phyloP scores from a whole-genome alignment of 2,797 vertebrate species.

The Threskiornis aethiopicus region DNA sequence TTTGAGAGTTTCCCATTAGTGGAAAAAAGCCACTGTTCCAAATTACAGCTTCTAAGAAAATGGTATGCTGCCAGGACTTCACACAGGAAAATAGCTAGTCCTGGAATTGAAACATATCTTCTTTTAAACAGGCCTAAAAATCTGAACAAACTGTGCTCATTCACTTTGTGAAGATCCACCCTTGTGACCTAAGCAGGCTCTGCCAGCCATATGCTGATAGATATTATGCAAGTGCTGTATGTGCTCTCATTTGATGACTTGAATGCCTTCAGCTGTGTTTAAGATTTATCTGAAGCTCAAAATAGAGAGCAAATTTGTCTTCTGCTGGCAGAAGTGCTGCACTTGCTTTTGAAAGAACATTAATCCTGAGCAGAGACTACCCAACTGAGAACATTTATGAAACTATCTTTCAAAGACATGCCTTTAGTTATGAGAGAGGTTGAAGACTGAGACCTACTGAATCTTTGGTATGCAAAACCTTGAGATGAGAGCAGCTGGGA shows the following conservation, averaged over 20 bases:
- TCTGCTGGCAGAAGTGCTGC: constrained; percentile 4
- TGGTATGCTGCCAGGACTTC: not conserved
- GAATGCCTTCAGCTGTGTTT: constrained; percentile 33
- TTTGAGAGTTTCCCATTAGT: not conserved
- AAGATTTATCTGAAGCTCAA: constrained; percentile 37
- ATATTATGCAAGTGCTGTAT: not conserved
- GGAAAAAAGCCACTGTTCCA: not conserved
- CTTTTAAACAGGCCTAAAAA: not conserved
- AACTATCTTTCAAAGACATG: not conserved
- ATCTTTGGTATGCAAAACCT: not conserved
- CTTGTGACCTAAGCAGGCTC: not conserved
- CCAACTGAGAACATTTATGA: not conserved
- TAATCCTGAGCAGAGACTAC: constrained; percentile 6
- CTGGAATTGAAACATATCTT: not conserved
- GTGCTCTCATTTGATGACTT: not conserved
- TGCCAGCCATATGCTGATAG: constrained; percentile 13
- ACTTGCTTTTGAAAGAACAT: not conserved
- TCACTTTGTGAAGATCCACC: not conserved
- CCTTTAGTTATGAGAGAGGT: not conserved
- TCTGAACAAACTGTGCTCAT: not conserved
- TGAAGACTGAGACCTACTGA: not conserved
- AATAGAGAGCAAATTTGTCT: constrained; percentile 29
- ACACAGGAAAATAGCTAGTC: not conserved
- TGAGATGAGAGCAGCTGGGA: not conserved
- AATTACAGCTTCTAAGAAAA: constrained; percentile 15